A percentile compares a stretch with the other conserved stretches of the same genome.
Evolutionary conservation across 2,797 vertebrate genomes (phyloP).

Genomic region (Sebastes kiyomatsui): DNA sequence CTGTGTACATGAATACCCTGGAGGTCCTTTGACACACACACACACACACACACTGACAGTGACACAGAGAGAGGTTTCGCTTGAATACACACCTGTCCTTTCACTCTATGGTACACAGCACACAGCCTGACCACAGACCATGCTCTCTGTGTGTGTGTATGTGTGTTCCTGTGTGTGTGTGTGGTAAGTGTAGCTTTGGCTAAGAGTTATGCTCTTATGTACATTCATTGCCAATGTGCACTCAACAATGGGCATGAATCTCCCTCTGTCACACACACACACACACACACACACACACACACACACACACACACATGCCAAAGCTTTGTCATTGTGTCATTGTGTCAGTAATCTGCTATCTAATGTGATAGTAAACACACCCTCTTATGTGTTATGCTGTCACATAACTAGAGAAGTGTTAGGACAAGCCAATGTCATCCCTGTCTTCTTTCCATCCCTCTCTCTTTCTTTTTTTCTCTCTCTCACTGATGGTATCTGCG

Average conservation of each 20-base stretch:
- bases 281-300: background rate
- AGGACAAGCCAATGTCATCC: slow-evolving; percentile 35
- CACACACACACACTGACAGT: slow-evolving; percentile 40
- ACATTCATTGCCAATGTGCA: slow-evolving; percentile 45
- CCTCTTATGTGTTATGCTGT: background rate
- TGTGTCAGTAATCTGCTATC: slow-evolving; percentile 33
- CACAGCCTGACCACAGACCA: slow-evolving; percentile 59
- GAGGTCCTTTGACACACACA: slow-evolving; percentile 36
- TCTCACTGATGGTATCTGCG: background rate
- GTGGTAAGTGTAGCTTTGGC: slow-evolving; percentile 4
- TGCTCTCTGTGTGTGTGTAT: slow-evolving; percentile 8
- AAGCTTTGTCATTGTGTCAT: slow-evolving; percentile 30
- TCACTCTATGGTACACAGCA: slow-evolving; percentile 67
- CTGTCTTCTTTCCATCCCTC: background rate
- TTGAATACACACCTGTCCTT: slow-evolving; percentile 78
- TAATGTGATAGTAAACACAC: slow-evolving; percentile 1
- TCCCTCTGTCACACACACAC: background rate
- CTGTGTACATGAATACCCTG: slow-evolving; percentile 59
- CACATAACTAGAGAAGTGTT: slow-evolving; percentile 32
- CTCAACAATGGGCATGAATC: slow-evolving; percentile 20
- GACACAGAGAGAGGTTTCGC: slow-evolving; percentile 66
- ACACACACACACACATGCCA: background rate
- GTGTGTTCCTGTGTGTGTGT: background rate
- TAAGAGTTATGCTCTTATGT: slow-evolving; percentile 31
- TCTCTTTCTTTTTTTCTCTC: background rate